Evolutionary conservation across 2,797 vertebrate genomes (phyloP).

Genomic region (Rhadinocentrus ornatus): DNA sequence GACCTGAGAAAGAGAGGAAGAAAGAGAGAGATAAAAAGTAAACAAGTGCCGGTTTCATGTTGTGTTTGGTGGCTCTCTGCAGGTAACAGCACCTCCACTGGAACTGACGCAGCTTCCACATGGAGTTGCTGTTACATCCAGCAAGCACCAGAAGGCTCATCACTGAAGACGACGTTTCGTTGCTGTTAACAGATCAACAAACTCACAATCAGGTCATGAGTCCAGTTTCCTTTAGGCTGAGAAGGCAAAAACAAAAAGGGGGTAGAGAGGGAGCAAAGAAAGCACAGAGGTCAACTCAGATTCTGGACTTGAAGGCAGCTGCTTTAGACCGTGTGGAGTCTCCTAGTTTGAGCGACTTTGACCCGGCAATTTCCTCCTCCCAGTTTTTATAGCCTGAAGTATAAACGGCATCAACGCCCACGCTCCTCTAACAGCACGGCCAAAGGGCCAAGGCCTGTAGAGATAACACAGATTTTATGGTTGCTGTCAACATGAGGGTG

Average conservation of each 20-base stretch:
- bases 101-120: slow-evolving; percentile 88
- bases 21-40: background rate
- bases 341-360: slow-evolving; percentile 76
- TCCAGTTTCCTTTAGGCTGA: background rate
- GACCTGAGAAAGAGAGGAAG: background rate
- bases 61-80: slow-evolving; percentile 73
- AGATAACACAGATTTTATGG: slow-evolving; percentile 85
- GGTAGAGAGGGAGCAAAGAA: slow-evolving; percentile 3
- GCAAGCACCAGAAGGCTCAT: slow-evolving; percentile 70
- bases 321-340: slow-evolving; percentile 58
- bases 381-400: slow-evolving; percentile 82
- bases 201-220: background rate
- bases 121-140: slow-evolving; percentile 97
- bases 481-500: slow-evolving; percentile 75
- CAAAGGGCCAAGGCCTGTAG: slow-evolving; percentile 80
- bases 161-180: background rate
- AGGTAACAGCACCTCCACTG: slow-evolving; percentile 93
- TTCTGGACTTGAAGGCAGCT: slow-evolving; percentile 30
- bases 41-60: background rate
- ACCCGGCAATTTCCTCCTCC: slow-evolving; percentile 76
- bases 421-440: slow-evolving; percentile 65
- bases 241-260: background rate
- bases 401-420: slow-evolving; percentile 72
- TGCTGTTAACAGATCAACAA: slow-evolving; percentile 1
- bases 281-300: slow-evolving; percentile 42